Base-by-base conservation (phyloP, 2,888 invertebrate species). In the Tenthredo mesomela region DNA sequence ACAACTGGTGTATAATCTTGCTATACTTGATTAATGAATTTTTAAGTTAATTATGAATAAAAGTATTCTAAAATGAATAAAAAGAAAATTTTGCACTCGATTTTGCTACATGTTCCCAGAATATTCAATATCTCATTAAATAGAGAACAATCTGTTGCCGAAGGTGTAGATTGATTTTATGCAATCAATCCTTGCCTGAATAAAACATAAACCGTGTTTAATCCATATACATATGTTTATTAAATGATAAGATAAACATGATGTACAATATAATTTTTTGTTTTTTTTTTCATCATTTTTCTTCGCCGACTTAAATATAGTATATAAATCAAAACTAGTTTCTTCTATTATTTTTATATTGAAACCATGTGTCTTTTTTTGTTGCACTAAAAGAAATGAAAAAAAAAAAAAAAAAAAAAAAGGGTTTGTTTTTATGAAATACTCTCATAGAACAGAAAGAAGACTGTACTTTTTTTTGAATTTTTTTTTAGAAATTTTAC, bases 11-110 rank as follows among this genome's bases (percentile, higher is more conserved):
- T 85, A 86, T 84, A 86, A 87, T 86, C 43, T 70, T 87, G 85
- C 75, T 84, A 84, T 86, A 86, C 47, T 15, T 54, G 65, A 65
- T 25, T 71, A 67, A n/a, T 77, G 70, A 9, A 67, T 85, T 67
- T 84, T 86, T 86, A 86, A 70, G n/a, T 73, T 82, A 82, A 87
- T 85, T 88, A 86, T 85, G 78, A 86, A 86, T 86, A 75, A 86
- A 85, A 78, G 84, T 86, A 80, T 85, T 87, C 87, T 86, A 25
- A 67, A 85, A 86, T 87, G 80, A 85, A 86, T 78, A 43, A 82
- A 88, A 87, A 86, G 87, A 87, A 88, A 43, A 73, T 77, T 77
- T 77, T 75, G 71, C 9, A 18, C 29, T 85, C 85, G 77, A 21
- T 25, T 15, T 25, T 73, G 2, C 33, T 21, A 2, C 15, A 10